Percentiles rank a stretch among this genome's conserved stretches.
Evolutionary conservation across 2,113 vertebrate species (phyloP).

Genomic region (Semnopithecus entellus): DNA sequence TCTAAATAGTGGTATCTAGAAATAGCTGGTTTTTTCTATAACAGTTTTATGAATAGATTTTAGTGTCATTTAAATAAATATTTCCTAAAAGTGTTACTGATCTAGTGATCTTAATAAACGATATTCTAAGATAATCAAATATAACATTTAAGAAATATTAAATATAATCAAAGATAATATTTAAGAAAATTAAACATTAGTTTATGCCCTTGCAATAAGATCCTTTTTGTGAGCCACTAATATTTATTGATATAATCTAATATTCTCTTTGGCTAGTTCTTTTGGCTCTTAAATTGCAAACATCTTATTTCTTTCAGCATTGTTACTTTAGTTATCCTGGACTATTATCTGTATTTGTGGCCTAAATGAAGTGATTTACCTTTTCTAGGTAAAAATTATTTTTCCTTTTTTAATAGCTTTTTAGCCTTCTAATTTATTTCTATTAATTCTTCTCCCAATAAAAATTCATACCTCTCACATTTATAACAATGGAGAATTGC

Average conservation of each 20-base stretch:
- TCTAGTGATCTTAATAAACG: not conserved
- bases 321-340: not conserved
- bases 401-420: not conserved
- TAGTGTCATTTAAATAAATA: not conserved
- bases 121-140: not conserved
- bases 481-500: not conserved
- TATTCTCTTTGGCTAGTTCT: not conserved
- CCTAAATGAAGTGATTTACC: not conserved
- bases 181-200: not conserved
- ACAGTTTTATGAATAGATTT: not conserved
- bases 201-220: not conserved
- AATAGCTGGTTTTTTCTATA: not conserved
- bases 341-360: not conserved
- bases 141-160: not conserved
- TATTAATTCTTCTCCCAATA: not conserved
- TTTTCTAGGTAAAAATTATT: slow-evolving; percentile 10
- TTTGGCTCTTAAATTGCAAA: not conserved
- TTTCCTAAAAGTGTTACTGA: not conserved
- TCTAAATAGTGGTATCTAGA: not conserved
- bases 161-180: not conserved
- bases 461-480: not conserved
- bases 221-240: not conserved
- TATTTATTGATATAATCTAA: not conserved
- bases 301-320: not conserved
- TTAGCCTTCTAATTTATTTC: not conserved